Evolutionary conservation across 2,888 invertebrate genomes (phyloP).

Genomic region (Spatulosminthurus flaviceps): DNA sequence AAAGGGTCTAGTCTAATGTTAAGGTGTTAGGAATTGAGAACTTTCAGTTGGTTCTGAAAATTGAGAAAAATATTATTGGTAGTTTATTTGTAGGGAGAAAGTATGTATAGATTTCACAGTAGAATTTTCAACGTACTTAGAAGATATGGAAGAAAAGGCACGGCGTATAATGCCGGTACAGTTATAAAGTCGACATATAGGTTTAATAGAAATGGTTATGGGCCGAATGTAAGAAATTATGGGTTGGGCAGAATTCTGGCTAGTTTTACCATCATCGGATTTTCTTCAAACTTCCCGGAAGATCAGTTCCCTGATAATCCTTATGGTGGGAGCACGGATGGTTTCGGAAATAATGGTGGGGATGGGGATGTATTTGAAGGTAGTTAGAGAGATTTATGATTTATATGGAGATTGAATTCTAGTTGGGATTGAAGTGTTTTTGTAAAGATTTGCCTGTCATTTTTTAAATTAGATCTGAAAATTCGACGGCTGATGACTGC

Average conservation of each 20-base stretch:
- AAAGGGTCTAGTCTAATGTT: too few species aligned
- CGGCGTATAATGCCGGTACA: too few species aligned
- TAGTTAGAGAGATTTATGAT: not conserved
- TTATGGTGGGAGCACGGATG: not conserved
- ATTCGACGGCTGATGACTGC: conserved; percentile 26
- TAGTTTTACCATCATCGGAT: not conserved
- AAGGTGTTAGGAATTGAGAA: too few species aligned
- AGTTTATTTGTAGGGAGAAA: too few species aligned
- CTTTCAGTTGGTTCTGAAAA: too few species aligned
- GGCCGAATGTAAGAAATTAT: not conserved
- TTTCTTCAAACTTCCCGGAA: not conserved
- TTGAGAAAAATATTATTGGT: too few species aligned
- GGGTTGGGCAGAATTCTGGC: not conserved
- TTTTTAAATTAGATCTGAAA: not conserved
- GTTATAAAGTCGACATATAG: not conserved
- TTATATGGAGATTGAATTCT: not conserved
- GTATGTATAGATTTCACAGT: too few species aligned
- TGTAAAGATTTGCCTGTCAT: not conserved
- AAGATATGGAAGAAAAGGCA: too few species aligned
- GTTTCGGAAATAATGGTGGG: not conserved
- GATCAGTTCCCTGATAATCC: conserved; percentile 13
- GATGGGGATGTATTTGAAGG: not conserved
- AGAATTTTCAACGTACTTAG: too few species aligned
- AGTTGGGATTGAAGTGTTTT: not conserved
- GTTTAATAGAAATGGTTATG: not conserved